Evolutionary conservation across 2,113 vertebrate species (phyloP), one percentile per base, ranked within the genome.

Genomic region (Gymnorhina tibicen): DNA sequence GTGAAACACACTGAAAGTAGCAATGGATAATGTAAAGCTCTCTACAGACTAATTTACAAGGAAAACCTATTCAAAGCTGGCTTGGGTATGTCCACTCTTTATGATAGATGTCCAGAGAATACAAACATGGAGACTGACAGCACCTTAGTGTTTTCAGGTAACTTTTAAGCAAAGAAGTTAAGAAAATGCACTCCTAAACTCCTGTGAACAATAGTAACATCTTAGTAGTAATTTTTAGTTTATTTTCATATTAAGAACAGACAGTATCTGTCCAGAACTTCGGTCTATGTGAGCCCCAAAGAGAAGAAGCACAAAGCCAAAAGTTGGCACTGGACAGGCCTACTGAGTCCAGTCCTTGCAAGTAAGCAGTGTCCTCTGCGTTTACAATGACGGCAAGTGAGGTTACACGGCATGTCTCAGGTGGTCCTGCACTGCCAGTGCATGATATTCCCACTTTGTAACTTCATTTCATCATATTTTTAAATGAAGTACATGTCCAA

Each of bases 41-140:
- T 63, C 53, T 30, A 15, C 0, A 1, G 12, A 35, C 7, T 58
- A 21, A 42, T 58, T 83, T 59, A 26, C 18, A n/a, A 35, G 13
- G 50, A 64, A 78, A 83, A 49, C 1, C 8, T 32, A 3, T 55
- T 69, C 44, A 53, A 68, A 37, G 6, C 19, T 63, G 10, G 3
- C 12, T 28, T 52, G n/a, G 3, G 1, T 59, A 24, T 32, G 5
- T 69, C n/a, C 42, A 19, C 6, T 66, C 18, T 50, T 9, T 46
- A 5, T 42, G 10, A 33, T 4, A 56, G 35, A 41, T 0, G 0
- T 19, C 13, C 6, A 20, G 12, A 35, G 9, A 20, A 42, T 3
- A 58, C 24, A 53, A 42, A 69, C 17, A 8, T 32, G n/a, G 49
- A 58, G 16, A 67, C 1, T 53, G 28, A 27, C 7, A 42, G n/a